Conservation (phyloP, 1,140 invertebrate genomes). For the Ridgeia piscesae region DNA sequence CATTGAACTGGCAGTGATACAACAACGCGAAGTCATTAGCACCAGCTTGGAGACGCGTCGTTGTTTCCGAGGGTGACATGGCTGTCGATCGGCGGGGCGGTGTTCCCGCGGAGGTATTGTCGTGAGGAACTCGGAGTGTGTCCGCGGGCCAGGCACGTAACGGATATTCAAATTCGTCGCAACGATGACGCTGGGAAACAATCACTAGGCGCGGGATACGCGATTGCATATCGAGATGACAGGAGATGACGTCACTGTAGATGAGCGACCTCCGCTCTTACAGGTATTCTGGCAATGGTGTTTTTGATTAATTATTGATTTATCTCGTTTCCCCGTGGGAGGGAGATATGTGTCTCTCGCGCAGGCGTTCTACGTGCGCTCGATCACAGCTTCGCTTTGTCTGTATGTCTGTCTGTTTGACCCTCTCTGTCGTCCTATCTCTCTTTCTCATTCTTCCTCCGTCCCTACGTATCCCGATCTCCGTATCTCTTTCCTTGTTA, state of each 20-base stretch:
- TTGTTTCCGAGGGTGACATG: neutral
- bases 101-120: neutral
- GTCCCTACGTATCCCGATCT: too few species aligned
- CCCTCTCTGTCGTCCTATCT: too few species aligned
- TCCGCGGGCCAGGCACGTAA: neutral
- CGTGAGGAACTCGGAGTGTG: neutral
- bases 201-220: neutral
- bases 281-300: neutral
- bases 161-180: neutral
- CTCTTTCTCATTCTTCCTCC: too few species aligned
- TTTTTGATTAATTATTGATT: neutral
- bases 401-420: too few species aligned
- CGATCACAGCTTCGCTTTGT: too few species aligned
- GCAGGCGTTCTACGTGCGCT: neutral
- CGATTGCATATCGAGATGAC: neutral
- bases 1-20: neutral
- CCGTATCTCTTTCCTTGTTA: too few species aligned
- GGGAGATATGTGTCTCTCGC: too few species aligned
- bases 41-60: neutral
- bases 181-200: neutral
- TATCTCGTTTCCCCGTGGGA: neutral
- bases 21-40: neutral
- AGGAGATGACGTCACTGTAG: neutral
- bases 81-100: too few species aligned
- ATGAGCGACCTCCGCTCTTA: neutral